A percentile compares a stretch with the other conserved stretches of the same genome.
These are phyloP conservation scores for Caenorhabditis afra DNA, from an alignment of 2,888 invertebrate genomes.

Conservation along the genomic window DNA sequence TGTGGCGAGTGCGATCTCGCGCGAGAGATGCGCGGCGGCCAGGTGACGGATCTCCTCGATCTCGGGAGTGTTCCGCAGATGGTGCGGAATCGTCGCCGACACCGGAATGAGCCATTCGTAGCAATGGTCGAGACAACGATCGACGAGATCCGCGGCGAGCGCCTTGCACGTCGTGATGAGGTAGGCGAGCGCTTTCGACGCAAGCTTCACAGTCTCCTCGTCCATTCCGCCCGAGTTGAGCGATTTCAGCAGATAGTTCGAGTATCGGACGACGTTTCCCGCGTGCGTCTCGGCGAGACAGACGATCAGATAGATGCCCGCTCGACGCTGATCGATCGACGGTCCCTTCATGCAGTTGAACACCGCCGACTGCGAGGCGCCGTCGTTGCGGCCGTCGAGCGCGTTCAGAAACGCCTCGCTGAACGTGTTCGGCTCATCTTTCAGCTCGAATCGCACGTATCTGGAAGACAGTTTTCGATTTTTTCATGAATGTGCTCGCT, in stretches of 20 bases:
- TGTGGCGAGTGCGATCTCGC: constrained; percentile 94
- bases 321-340: constrained; percentile 54
- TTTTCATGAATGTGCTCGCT: background rate
- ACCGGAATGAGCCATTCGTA: constrained; percentile 91
- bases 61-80: background rate
- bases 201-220: constrained; percentile 91
- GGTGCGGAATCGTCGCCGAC: background rate
- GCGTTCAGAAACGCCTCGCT: constrained; percentile 62
- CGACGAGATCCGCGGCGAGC: constrained; percentile 96
- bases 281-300: constrained; percentile 63
- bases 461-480: constrained; percentile 58
- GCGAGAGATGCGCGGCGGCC: constrained; percentile 85
- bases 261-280: constrained; percentile 59
- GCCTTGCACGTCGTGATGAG: constrained; percentile 88
- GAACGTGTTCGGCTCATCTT: constrained; percentile 59
- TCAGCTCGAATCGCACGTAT: constrained; percentile 64
- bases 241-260: constrained; percentile 66
- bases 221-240: constrained; percentile 57
- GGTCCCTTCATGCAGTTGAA: constrained; percentile 46
- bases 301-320: constrained; percentile 70
- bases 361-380: constrained; percentile 44
- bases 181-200: constrained; percentile 94
- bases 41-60: constrained; percentile 48
- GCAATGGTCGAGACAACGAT: constrained; percentile 95
- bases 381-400: constrained; percentile 59